A percentile compares a stretch with the other conserved stretches of the same genome.
These are phyloP conservation scores for Cliona cf. orientalis DNA, from an alignment of 37 sponge, comb jelly and placozoan species.

Conservation along the genomic window DNA sequence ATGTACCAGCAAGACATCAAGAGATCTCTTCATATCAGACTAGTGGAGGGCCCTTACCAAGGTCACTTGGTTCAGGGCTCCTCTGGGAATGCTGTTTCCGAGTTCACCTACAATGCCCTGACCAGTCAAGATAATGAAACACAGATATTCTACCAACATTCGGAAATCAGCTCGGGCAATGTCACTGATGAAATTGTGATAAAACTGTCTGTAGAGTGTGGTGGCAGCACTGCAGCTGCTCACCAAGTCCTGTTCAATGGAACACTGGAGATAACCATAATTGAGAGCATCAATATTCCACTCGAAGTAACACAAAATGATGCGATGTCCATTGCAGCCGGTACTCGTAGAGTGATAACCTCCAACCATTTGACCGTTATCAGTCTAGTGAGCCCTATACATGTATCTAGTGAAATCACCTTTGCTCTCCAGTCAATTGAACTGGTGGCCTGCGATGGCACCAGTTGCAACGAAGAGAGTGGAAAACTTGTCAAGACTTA, in stretches of 20 bases:
- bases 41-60: neutral
- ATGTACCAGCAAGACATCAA: conserved; percentile 8
- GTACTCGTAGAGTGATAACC: conserved; percentile 34
- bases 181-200: neutral
- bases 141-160: neutral
- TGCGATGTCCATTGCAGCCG: conserved; percentile 29
- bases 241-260: neutral
- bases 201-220: neutral
- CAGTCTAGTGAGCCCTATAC: conserved; percentile 24
- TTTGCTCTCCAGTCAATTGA: conserved; percentile 2
- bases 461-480: neutral
- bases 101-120: conserved; percentile 5
- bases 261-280: neutral
- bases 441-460: neutral
- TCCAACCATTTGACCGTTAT: conserved; percentile 32
- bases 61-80: neutral
- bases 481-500: neutral
- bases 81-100: neutral
- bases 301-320: neutral
- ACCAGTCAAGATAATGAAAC: neutral
- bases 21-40: neutral
- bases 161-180: neutral
- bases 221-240: neutral
- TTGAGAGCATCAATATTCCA: neutral
- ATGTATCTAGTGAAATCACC: neutral